Percentiles rank a stretch among this genome's conserved stretches.
Evolutionary conservation across 1,140 invertebrate genomes (phyloP).

Genomic region (Saxidomus purpurata): DNA sequence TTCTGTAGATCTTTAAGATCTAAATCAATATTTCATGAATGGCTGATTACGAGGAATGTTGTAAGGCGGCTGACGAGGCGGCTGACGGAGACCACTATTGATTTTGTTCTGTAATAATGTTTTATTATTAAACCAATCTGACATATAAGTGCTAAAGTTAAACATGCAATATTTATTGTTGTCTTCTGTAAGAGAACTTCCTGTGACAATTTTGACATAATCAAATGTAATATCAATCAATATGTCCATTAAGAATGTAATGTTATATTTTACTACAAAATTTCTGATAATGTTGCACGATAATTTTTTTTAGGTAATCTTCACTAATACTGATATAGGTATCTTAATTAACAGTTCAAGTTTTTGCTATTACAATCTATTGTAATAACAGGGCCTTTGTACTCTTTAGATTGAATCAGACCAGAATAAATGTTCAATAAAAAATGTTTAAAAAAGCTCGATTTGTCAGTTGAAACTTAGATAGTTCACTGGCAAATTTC

Average conservation of each 20-base stretch:
- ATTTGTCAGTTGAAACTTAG: not conserved
- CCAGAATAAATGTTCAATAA: too few relatives aligned
- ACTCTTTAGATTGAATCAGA: too few relatives aligned
- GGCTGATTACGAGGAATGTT: slow-evolving; percentile 12
- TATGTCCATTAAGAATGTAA: too few relatives aligned
- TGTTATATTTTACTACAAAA: too few relatives aligned
- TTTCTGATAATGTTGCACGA: too few relatives aligned
- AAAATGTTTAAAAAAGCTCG: too few relatives aligned
- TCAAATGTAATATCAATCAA: not conserved
- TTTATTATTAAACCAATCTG: slow-evolving; percentile 1
- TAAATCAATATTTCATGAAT: slow-evolving; percentile 19
- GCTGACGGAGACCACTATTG: not conserved
- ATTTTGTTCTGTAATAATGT: not conserved
- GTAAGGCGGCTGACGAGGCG: too few relatives aligned
- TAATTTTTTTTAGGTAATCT: too few relatives aligned
- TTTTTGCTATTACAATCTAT: too few relatives aligned
- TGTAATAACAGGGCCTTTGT: too few relatives aligned
- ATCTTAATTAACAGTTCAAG: too few relatives aligned
- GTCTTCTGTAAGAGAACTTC: not conserved
- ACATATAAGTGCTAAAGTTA: not conserved
- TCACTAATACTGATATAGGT: too few relatives aligned
- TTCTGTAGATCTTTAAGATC: not conserved
- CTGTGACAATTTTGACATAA: not conserved
- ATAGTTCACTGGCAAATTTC: not conserved
- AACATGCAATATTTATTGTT: slow-evolving; percentile 19